A percentile compares a stretch with the other conserved stretches of the same genome.
Conservation (phyloP, 2,113 vertebrate species). For the Periophthalmus modestus region DNA sequence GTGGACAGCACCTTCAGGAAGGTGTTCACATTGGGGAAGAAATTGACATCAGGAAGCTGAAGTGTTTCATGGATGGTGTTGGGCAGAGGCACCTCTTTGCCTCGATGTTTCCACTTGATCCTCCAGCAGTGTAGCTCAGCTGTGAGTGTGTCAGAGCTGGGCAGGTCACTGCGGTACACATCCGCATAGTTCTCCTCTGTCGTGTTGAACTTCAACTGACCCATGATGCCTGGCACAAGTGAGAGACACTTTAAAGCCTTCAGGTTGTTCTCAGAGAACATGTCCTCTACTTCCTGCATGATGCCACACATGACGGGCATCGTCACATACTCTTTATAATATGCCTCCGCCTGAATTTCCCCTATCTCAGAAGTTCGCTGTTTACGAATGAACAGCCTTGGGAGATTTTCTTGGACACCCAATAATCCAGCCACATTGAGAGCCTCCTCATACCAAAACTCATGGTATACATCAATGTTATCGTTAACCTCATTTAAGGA, state of each 20-base stretch:
- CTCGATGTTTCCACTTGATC: slow-evolving; percentile 95
- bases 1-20: slow-evolving; percentile 88
- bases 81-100: slow-evolving; percentile 91
- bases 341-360: slow-evolving; percentile 84
- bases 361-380: slow-evolving; percentile 75
- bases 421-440: slow-evolving; percentile 79
- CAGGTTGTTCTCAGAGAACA: slow-evolving; percentile 89
- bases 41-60: slow-evolving; percentile 89
- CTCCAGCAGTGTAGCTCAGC: slow-evolving; percentile 94
- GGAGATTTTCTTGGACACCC: slow-evolving; percentile 81
- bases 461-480: slow-evolving; percentile 93
- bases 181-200: slow-evolving; percentile 87
- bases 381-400: slow-evolving; percentile 80
- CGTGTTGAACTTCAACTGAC: slow-evolving; percentile 92
- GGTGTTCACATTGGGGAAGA: slow-evolving; percentile 89
- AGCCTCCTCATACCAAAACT: slow-evolving; percentile 96
- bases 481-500: slow-evolving; percentile 91
- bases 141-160: slow-evolving; percentile 87
- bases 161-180: slow-evolving; percentile 86
- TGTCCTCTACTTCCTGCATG: slow-evolving; percentile 90
- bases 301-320: slow-evolving; percentile 84
- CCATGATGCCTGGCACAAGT: slow-evolving; percentile 90
- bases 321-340: slow-evolving; percentile 88
- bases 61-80: slow-evolving; percentile 89
- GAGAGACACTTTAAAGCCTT: slow-evolving; percentile 91